A percentile compares a stretch with the other conserved stretches of the same genome.
Evolutionary conservation across 2,113 vertebrate species (phyloP).

Genomic region (Alethe diademata): DNA sequence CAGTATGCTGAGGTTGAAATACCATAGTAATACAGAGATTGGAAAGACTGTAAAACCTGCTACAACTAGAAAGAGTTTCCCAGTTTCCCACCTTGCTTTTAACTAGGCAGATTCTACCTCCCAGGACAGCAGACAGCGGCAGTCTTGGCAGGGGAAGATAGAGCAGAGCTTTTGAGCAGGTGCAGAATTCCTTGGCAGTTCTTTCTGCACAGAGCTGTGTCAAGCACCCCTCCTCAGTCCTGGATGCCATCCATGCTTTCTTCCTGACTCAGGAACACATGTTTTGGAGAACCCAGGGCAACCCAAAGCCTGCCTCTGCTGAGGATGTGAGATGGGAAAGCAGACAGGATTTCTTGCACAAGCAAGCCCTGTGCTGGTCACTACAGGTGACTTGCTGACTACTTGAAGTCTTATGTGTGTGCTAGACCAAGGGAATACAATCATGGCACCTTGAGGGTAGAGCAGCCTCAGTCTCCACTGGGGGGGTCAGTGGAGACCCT

Average conservation of each 20-base stretch:
- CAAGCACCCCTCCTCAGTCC: rapidly evolving
- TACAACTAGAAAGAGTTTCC: background rate
- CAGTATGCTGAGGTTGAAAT: background rate
- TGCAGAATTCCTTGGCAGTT: background rate
- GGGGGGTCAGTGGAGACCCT: rapidly evolving
- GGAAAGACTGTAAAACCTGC: background rate
- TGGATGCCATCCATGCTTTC: rapidly evolving
- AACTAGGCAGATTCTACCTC: background rate
- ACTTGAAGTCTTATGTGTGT: background rate
- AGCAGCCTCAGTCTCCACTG: rapidly evolving
- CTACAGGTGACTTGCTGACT: background rate
- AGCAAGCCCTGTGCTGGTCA: background rate
- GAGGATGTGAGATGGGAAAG: background rate
- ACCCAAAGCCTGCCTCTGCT: background rate
- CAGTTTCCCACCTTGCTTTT: background rate
- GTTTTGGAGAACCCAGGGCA: background rate
- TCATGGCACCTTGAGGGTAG: background rate
- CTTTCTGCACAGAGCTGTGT: too few relatives aligned
- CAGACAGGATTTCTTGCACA: background rate
- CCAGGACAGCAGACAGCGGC: background rate
- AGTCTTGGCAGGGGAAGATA: background rate
- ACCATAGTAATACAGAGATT: background rate
- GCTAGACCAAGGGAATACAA: background rate
- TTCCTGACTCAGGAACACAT: background rate
- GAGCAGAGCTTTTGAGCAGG: background rate